Evolutionary conservation across 1,140 invertebrate species (phyloP).

Genomic region (Whitmania pigra): DNA sequence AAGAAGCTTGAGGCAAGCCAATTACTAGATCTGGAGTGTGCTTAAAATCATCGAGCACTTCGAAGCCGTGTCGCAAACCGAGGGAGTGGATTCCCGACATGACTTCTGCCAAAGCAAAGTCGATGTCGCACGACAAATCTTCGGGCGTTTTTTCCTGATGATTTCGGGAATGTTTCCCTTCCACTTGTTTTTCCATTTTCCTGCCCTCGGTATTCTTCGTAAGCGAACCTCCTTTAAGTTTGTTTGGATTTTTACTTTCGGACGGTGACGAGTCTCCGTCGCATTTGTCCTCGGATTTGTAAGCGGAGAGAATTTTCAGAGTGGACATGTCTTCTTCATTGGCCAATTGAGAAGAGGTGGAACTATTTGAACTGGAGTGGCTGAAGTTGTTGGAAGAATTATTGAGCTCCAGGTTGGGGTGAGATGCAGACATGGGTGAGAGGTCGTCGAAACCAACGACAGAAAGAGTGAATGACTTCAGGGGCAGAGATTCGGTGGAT

Average conservation of each 20-base stretch:
- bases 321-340: conserved; percentile 12
- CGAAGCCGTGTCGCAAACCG: conserved; percentile 35
- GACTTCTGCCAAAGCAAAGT: conserved; percentile 37
- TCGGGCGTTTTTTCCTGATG: conserved; percentile 28
- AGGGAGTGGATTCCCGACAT: conserved; percentile 37
- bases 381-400: background rate
- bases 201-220: background rate
- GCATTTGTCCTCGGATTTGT: conserved; percentile 1
- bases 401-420: conserved; percentile 28
- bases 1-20: conserved; percentile 54
- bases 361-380: background rate
- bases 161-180: background rate
- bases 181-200: background rate
- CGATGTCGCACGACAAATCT: conserved; percentile 37
- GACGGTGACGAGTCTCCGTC: background rate
- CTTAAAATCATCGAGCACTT: conserved; percentile 41
- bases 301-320: conserved; percentile 4
- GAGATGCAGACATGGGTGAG: conserved; percentile 33
- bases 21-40: conserved; percentile 77
- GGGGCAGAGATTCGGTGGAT: conserved; percentile 48
- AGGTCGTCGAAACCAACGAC: conserved; percentile 28
- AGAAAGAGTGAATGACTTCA: conserved; percentile 38
- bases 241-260: background rate
- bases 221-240: no score
- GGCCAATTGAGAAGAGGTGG: conserved; percentile 2